Base-by-base conservation (phyloP, 2,113 vertebrate species). In the Benitochromis conjunctus region DNA sequence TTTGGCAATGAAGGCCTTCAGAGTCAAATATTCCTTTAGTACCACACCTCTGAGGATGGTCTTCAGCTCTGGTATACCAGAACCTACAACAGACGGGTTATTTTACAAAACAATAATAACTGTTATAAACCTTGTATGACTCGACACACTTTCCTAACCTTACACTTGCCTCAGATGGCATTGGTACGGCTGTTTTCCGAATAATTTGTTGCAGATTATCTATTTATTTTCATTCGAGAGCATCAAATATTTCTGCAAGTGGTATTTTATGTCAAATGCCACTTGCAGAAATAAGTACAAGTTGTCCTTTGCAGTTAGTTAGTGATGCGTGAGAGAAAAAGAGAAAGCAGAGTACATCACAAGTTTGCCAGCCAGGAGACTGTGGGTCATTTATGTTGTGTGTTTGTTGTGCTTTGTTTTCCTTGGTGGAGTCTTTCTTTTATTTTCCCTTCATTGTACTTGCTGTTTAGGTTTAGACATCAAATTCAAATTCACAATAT, bases 51-150 rank as follows among this genome's bases (percentile, higher is more conserved):
- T 95, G 78, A 99, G 97, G 81, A 99, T 99, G 10, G 98, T 98
- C 94, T 99, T 99, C 95, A 99, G 87, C 92, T 99, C 98, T 5
- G 98, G 98, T 85, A 99, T 99, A 5, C 98, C 98, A 62, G 98
- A 99, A 66, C 98, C 98, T 94, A 55, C 26, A 24, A 55, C 3
- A 77, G 7, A 19, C 34, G 58, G 29, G 16, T 62, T 62, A 4
- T 0, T 11, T 6, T 19, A 62, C 5, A 62, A 62, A 34, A 34
- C 6, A 48, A 36, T 9, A 38, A 11, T 13, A 51, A 29, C 2
- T 38, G 11, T 18, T 26, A 9, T 19, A 1, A 31, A 54, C 18
- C 18, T 36, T 36, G 13, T 2, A 21, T 6, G 31, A 74, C 7
- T 58, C 1, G 1, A 55, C 64, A 36, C 56, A 51, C 24, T 31